Conservation (phyloP, 2,888 invertebrate genomes). For the Blomia tropicalis region DNA sequence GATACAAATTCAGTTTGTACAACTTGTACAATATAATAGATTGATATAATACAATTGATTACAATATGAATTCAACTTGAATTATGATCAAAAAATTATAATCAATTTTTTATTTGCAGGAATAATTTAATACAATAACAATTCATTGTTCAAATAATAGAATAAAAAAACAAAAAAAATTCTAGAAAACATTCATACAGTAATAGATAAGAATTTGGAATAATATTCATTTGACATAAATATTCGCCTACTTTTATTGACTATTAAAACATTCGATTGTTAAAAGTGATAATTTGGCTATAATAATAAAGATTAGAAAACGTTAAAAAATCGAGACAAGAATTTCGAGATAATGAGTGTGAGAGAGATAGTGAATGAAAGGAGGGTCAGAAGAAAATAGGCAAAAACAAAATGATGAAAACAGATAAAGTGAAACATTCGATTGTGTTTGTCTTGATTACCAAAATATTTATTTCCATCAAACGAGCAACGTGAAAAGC, state of each 20-base stretch:
- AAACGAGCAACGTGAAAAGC: no score
- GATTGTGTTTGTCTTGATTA: not conserved
- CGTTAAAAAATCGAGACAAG: no score
- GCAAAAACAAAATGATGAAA: not conserved
- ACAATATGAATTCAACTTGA: no score
- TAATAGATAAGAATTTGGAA: not conserved
- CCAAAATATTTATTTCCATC: not conserved
- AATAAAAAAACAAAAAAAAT: not conserved
- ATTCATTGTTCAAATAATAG: not conserved
- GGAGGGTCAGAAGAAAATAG: not conserved
- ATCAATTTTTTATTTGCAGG: not conserved
- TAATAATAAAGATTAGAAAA: constrained; percentile 5
- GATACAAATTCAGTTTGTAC: no score
- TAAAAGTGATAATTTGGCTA: constrained; percentile 1
- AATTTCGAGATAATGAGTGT: not conserved
- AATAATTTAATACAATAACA: not conserved
- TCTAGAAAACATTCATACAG: not conserved
- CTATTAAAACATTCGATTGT: not conserved
- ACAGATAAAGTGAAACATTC: not conserved
- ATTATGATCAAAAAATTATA: no score
- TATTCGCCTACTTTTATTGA: not conserved
- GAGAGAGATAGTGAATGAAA: not conserved
- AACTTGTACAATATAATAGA: no score
- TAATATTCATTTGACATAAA: no score
- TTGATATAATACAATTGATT: no score